Evolutionary conservation across 2,113 vertebrate species (phyloP), one percentile per base, ranked within the genome.

Genomic region (Mixornis gularis): DNA sequence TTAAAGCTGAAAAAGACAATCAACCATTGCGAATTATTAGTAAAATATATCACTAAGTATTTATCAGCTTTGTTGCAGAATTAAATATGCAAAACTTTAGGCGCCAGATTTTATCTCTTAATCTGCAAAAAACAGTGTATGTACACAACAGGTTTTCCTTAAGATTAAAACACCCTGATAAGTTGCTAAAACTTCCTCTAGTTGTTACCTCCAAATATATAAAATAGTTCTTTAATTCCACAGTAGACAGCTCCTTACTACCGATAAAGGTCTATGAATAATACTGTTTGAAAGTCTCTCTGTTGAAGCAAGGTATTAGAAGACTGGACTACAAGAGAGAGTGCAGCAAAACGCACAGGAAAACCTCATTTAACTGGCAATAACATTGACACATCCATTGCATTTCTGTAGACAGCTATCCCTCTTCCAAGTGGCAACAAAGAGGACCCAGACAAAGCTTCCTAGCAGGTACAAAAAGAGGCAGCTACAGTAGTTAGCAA

Each of bases 311-410:
- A 59, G 21, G 6, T 16, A 27, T 40, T 74, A 41, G 11, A 70
- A 68, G 26, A 41, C 0, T 17, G 26, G 12, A 48, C 10, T 38
- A n/a, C 0, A 69, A 8, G n/a, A 43, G 20, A 79, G 16, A 24
- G 13, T 8, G 18, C 32, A 10, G 25, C 10, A 2, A 53, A 79
- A 44, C 0, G 0, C 71, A 56, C 2, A 64, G 11, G 11, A 65
- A 77, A 48, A 64, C 17, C 10, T 56, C 26, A 53, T 49, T 76
- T 48, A 66, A 46, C 13, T 21, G 24, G 10, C 38, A 82, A 3
- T 18, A 68, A 68, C 53, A 41, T 0, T 38, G 56, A 62, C 32
- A 83, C 2, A 59, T 25, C 20, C 44, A 58, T 4, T 52, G 36
- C 44, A 38, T n/a, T 79, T 80, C 38, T 63, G 21, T 13, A 74